Conservation (phyloP, 2,113 vertebrate genomes). For the Fukomys damarensis region DNA sequence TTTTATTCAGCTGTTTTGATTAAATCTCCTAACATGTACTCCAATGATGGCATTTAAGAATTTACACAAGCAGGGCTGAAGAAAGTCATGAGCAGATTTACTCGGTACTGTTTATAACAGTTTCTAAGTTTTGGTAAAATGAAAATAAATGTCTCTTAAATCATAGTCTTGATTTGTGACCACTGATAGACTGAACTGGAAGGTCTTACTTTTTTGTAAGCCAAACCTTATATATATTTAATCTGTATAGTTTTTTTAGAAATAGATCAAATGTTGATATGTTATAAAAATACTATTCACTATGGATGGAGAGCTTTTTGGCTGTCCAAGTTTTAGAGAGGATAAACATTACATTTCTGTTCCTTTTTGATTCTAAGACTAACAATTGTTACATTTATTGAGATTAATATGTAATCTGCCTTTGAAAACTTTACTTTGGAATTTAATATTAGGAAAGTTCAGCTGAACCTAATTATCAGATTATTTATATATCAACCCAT, state of each 20-base stretch:
- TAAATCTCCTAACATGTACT: neutral
- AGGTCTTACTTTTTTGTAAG: neutral
- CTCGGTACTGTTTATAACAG: neutral
- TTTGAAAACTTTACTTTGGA: neutral
- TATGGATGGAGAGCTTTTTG: neutral
- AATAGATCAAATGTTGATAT: neutral
- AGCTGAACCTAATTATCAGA: neutral
- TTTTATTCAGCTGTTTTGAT: neutral
- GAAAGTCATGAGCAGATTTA: neutral
- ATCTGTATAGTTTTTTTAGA: neutral
- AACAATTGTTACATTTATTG: neutral
- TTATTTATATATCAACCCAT: neutral
- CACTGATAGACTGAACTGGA: neutral
- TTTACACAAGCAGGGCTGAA: neutral
- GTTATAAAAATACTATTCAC: slow-evolving; percentile 12
- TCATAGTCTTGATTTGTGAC: neutral
- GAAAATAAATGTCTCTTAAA: neutral
- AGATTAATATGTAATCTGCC: neutral
- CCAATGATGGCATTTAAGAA: neutral
- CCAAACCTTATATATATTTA: neutral
- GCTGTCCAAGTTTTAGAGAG: neutral
- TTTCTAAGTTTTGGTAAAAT: neutral
- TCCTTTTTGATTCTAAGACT: neutral
- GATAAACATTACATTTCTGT: neutral
- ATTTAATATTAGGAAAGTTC: neutral